These are phyloP conservation scores for Rhabdomys pumilio DNA, from an alignment of 2,797 vertebrate species.

Conservation along the genomic window DNA sequence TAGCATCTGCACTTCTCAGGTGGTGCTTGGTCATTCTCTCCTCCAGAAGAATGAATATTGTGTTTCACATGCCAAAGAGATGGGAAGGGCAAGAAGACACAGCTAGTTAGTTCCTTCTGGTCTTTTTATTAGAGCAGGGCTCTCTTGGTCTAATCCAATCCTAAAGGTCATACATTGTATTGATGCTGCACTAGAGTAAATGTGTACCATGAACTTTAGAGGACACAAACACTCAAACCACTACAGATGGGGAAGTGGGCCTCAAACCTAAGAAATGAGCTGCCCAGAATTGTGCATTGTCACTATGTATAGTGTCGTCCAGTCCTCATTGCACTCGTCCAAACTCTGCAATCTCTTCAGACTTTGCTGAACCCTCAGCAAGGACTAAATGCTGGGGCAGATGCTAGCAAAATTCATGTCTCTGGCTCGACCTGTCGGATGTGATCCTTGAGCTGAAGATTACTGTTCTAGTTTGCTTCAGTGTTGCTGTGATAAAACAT, in stretches of 20 bases:
- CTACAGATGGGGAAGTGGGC: not conserved
- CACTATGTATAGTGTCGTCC: not conserved
- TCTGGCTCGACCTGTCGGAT: not conserved
- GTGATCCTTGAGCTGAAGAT: not conserved
- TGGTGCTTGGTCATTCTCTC: not conserved
- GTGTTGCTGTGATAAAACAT: not conserved
- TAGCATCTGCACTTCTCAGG: not conserved
- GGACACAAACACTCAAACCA: not conserved
- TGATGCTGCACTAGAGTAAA: not conserved
- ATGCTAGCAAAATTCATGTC: not conserved
- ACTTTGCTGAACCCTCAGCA: not conserved
- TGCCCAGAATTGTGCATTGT: not conserved
- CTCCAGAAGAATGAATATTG: too few relatives aligned
- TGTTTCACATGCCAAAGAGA: not conserved
- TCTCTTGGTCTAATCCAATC: not conserved
- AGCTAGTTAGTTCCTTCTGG: not conserved
- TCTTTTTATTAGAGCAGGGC: not conserved
- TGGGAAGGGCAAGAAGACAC: not conserved
- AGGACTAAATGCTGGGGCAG: not conserved
- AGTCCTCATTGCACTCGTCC: not conserved
- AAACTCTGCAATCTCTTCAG: not conserved
- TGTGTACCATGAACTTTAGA: not conserved
- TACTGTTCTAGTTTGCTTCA: not conserved
- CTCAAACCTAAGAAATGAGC: not conserved
- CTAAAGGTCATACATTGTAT: not conserved